A percentile compares a stretch with the other conserved stretches of the same genome.
Conservation (phyloP, 2,888 invertebrate genomes). For the Ormyrus pomaceus region DNA sequence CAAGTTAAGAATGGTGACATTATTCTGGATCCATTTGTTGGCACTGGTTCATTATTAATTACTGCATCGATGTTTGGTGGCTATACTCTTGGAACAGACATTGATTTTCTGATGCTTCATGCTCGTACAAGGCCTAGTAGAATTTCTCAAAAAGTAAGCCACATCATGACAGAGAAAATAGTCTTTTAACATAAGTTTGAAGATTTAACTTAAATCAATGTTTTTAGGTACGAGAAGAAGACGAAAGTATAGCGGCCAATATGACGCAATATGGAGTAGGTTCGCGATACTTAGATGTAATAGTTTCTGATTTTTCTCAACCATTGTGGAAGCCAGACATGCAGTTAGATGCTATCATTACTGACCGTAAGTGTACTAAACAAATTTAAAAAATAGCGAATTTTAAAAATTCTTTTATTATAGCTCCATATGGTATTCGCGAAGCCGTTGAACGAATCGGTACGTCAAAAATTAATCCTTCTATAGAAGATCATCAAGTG, state of each 20-base stretch:
- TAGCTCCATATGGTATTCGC: conserved; percentile 98
- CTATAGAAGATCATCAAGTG: conserved; percentile 81
- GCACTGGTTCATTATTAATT: conserved; percentile 89
- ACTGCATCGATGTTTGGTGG: conserved; percentile 93
- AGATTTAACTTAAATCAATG: conserved; percentile 18
- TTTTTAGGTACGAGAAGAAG: conserved; percentile 81
- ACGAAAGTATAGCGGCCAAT: conserved; percentile 93
- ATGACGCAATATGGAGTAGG: conserved; percentile 90
- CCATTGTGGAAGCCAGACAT: conserved; percentile 85
- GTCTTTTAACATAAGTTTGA: neutral
- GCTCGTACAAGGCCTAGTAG: conserved; percentile 89
- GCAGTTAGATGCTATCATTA: conserved; percentile 93
- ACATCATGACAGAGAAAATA: neutral
- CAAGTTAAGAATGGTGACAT: conserved; percentile 84
- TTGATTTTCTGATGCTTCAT: conserved; percentile 96
- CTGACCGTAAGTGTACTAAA: conserved; percentile 87
- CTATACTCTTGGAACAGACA: conserved; percentile 92
- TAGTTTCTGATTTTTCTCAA: conserved; percentile 94
- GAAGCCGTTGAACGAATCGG: conserved; percentile 94
- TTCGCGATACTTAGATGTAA: conserved; percentile 87
- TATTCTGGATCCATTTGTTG: conserved; percentile 96
- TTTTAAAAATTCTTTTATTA: conserved; percentile 59
- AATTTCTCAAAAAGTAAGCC: conserved; percentile 83
- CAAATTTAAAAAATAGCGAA: conserved; percentile 24
- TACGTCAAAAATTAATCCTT: conserved; percentile 77